phyloP scores from a whole-genome alignment of 2,797 vertebrate genomes.

The Melanotaenia pygmaea region DNA sequence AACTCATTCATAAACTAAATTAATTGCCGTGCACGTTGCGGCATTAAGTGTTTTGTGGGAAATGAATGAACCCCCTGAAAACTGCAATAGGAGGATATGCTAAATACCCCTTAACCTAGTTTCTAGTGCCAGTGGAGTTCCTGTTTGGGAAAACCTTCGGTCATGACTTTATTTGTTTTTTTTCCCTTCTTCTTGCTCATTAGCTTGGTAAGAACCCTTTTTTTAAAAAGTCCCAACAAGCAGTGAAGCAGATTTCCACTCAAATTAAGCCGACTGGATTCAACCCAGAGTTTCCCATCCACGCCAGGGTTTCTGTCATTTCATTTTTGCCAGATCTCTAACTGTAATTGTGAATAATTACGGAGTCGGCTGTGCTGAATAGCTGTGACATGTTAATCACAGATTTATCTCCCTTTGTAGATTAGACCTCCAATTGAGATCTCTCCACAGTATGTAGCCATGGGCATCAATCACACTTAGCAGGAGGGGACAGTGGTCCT shows the following conservation, averaged over 20 bases:
- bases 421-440: constrained; percentile 74
- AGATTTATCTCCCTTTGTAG: constrained; percentile 76
- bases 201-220: constrained; percentile 76
- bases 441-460: constrained; percentile 65
- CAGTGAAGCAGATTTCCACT: constrained; percentile 56
- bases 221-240: constrained; percentile 56
- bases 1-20: constrained; percentile 60
- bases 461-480: constrained; percentile 80
- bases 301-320: constrained; percentile 67
- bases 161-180: constrained; percentile 45
- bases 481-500: constrained; percentile 69
- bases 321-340: constrained; percentile 72
- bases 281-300: constrained; percentile 60
- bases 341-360: constrained; percentile 80
- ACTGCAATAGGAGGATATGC: constrained; percentile 53
- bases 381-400: constrained; percentile 80
- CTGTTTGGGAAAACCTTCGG: constrained; percentile 46
- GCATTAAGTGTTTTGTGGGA: constrained; percentile 63
- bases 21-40: constrained; percentile 64
- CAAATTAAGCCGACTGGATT: constrained; percentile 69
- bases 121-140: constrained; percentile 39
- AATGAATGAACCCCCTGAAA: constrained; percentile 69
- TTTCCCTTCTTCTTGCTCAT: constrained; percentile 53
- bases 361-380: constrained; percentile 52
- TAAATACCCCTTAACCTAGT: constrained; percentile 52